These are phyloP conservation scores for Leptinotarsa juncta DNA, from an alignment of 2,888 invertebrate genomes.

Conservation along the genomic window DNA sequence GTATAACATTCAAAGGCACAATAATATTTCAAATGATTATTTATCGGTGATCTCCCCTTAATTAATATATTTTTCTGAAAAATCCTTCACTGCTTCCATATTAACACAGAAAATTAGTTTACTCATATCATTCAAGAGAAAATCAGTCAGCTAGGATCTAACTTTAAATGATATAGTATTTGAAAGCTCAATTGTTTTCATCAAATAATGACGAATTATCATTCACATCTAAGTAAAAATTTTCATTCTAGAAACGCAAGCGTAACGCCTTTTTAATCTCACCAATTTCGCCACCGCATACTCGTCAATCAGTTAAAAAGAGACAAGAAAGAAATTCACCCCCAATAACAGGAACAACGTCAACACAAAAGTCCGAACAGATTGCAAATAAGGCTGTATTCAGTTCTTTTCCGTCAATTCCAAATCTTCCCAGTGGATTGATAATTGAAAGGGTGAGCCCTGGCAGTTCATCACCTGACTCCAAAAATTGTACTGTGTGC, in stretches of 20 bases:
- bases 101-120: too few species aligned
- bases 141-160: background rate
- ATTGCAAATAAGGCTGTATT: slow-evolving; percentile 32
- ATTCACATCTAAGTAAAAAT: background rate
- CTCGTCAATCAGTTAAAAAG: slow-evolving; percentile 65
- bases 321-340: slow-evolving; percentile 57
- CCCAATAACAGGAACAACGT: slow-evolving; percentile 35
- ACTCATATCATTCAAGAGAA: background rate
- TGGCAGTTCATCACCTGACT: slow-evolving; percentile 60
- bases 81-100: too few species aligned
- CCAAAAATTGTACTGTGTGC: slow-evolving; percentile 66
- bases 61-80: too few species aligned
- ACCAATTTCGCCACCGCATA: slow-evolving; percentile 67
- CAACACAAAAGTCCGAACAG: slow-evolving; percentile 14
- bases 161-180: background rate
- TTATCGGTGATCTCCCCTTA: too few species aligned
- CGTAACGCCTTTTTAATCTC: slow-evolving; percentile 66
- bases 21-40: too few species aligned
- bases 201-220: background rate
- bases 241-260: slow-evolving; percentile 66
- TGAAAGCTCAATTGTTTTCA: too few species aligned
- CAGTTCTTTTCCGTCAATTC: slow-evolving; percentile 62
- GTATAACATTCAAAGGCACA: too few species aligned
- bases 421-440: slow-evolving; percentile 68
- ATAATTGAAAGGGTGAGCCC: slow-evolving; percentile 68